Percentiles rank a stretch among this genome's conserved stretches.
phyloP scores from a whole-genome alignment of 2,888 invertebrate genomes.

The Cheilosia vernalis region DNA sequence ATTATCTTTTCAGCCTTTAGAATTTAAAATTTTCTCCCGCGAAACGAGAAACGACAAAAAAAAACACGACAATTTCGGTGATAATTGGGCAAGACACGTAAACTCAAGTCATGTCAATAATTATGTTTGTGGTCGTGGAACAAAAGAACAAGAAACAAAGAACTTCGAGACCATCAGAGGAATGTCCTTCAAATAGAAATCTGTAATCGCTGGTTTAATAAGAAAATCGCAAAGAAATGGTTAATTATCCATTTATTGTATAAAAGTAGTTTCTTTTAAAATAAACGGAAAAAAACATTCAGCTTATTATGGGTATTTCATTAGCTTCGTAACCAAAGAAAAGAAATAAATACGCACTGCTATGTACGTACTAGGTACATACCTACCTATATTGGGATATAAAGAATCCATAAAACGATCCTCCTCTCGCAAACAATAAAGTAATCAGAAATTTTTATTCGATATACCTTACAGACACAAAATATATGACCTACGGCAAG shows the following conservation, averaged over 20 bases:
- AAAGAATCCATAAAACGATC: conserved; percentile 42
- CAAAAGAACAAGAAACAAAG: not conserved
- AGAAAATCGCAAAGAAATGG: no score
- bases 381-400: not conserved
- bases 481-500: conserved; percentile 38
- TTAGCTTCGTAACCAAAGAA: not conserved
- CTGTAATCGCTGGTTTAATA: not conserved
- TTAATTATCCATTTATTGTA: not conserved
- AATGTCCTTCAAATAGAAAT: conserved; percentile 41
- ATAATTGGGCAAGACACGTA: conserved; percentile 44
- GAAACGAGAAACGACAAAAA: conserved; percentile 15
- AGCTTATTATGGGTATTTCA: conserved; percentile 17
- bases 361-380: not conserved
- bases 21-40: not conserved
- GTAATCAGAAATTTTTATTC: conserved; percentile 46
- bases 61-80: conserved; percentile 32
- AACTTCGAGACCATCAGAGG: not conserved
- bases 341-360: not conserved
- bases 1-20: no score
- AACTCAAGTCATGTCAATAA: conserved; percentile 38
- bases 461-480: conserved; percentile 4
- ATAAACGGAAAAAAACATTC: conserved; percentile 37
- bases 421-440: conserved; percentile 35
- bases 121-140: conserved; percentile 12
- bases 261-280: not conserved